Percentiles rank a stretch among this genome's conserved stretches.
phyloP scores from a whole-genome alignment of 2,113 vertebrate species.

The Tupaia chinensis region DNA sequence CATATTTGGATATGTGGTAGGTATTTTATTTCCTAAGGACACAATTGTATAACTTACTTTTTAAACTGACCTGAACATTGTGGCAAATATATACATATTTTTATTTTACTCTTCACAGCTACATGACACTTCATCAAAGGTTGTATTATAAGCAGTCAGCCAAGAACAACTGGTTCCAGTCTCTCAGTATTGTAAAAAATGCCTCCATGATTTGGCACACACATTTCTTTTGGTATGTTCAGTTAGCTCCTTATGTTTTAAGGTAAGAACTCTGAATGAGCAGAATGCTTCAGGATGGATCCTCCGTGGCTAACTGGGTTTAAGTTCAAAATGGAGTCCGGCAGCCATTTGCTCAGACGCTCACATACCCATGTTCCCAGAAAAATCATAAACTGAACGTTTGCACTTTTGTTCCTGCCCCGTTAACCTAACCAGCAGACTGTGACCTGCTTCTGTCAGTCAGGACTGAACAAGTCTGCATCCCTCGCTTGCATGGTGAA shows the following conservation, averaged over 20 bases:
- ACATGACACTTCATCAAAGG: neutral
- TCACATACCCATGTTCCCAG: too few species aligned
- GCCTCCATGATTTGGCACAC: neutral
- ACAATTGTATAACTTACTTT: neutral
- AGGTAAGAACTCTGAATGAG: neutral
- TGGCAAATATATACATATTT: too few species aligned
- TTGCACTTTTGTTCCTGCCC: too few species aligned
- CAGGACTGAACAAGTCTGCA: too few species aligned
- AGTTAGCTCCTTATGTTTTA: neutral
- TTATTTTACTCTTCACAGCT: neutral
- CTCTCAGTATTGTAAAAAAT: neutral
- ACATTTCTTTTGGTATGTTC: neutral
- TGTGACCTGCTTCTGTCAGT: too few species aligned
- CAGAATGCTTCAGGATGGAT: too few species aligned
- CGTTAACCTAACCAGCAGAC: too few species aligned
- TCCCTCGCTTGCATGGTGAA: too few species aligned
- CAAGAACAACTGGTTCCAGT: neutral
- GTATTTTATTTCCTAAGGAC: neutral
- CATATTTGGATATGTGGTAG: neutral
- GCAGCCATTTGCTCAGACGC: too few species aligned
- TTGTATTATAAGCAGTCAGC: neutral
- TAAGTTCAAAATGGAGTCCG: too few species aligned
- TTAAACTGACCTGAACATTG: neutral
- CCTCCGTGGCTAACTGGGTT: too few species aligned
- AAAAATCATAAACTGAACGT: too few species aligned